Evolutionary conservation across 2,797 vertebrate species (phyloP), one percentile per base, ranked within the genome.

Genomic region (Oophaga sylvatica): DNA sequence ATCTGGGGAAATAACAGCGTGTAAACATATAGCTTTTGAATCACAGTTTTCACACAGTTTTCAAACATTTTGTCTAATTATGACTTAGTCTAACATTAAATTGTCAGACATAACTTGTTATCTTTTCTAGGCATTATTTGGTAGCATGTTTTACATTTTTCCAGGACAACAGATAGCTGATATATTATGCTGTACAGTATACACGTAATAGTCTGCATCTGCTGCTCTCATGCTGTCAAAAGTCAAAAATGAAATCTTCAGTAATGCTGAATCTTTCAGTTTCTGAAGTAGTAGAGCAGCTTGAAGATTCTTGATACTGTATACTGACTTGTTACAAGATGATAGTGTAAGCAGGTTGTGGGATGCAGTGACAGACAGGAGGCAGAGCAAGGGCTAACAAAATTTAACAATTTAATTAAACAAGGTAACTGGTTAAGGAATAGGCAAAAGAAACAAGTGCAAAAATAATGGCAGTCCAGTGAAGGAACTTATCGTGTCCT

Each of bases 1-100:
- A 87, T 79, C 81, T 59, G 62, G 76, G 48, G 80, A 48, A 87
- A 79, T 8, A 79, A 26, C 56, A 79, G 48, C 53, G 45, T 70
- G 63, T 67, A 77, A 81, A 81, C 60, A 82, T 71, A 12, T 16
- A 7, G 31, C n/a, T 2, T n/a, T 31, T 56, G 41, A 48, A 79
- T 86, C 78, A 67, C 0, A n/a, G 22, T 56, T 56, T 68, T 59
- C 9, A 5, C 78, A 67, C 0, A n/a, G 22, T 56, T 56, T 68
- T 59, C 9, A 5, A 15, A 15, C 5, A 71, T 65, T 31, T 78
- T 53, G 7, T 59, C 35, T 41, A 41, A 41, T 41, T 41, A 29
- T 31, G 53, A 17, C 48, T 48, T 48, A 48, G 11, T 13, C 2
- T 3, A 78, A 29, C 16, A 17, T 41, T 7, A 5, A 20, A 57